phyloP scores from a whole-genome alignment of 1,140 invertebrate genomes.

The Aphidius gifuensis region DNA sequence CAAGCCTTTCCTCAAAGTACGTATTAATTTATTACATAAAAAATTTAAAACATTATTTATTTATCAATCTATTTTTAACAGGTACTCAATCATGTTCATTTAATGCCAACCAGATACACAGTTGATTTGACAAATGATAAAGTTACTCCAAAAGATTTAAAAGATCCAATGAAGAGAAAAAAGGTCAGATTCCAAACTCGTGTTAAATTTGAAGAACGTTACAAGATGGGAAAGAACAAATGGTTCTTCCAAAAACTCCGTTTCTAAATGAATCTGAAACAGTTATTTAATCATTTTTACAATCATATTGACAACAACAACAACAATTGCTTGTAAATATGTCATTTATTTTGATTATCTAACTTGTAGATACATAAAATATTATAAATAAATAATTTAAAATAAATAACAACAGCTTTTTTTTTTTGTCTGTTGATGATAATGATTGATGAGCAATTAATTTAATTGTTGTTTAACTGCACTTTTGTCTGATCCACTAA shows the following conservation, averaged over 20 bases:
- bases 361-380: too few species aligned
- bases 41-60: too few species aligned
- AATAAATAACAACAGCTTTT: too few species aligned
- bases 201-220: conserved; percentile 94
- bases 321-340: too few species aligned
- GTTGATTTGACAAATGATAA: conserved; percentile 86
- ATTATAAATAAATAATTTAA: too few species aligned
- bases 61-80: conserved; percentile 35
- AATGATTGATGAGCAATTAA: too few species aligned
- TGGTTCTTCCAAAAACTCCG: conserved; percentile 99
- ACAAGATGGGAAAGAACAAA: conserved; percentile 96
- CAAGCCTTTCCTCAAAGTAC: conserved; percentile 95
- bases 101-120: conserved; percentile 97
- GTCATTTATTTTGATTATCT: too few species aligned
- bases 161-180: conserved; percentile 93
- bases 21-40: conserved; percentile 17
- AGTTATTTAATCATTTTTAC: too few species aligned
- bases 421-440: too few species aligned
- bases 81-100: conserved; percentile 95
- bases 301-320: too few species aligned
- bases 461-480: too few species aligned
- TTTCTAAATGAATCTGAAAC: conserved; percentile 70
- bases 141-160: conserved; percentile 85
- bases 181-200: conserved; percentile 91
- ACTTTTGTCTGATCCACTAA: too few species aligned